Conservation (phyloP, 2,888 invertebrate species). For the Nineta flava region DNA sequence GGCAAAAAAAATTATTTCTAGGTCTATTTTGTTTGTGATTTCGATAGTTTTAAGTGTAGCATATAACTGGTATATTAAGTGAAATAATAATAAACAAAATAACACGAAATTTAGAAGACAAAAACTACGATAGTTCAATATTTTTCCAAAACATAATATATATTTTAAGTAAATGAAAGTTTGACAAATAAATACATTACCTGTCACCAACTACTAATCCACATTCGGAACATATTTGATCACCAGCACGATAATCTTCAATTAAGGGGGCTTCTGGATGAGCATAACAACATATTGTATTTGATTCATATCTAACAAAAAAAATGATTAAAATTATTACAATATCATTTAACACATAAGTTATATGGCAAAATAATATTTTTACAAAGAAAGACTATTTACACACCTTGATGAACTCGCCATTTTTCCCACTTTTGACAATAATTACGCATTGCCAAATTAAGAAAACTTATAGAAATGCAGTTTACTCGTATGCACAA, state of each 20-base stretch:
- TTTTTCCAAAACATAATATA: not conserved
- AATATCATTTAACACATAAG: not conserved
- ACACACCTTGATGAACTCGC: not conserved
- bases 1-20: too few species aligned
- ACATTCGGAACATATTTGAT: constrained; percentile 98
- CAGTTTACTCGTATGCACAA: too few species aligned
- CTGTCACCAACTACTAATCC: constrained; percentile 99
- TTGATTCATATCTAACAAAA: constrained; percentile 46
- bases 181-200: constrained; percentile 29
- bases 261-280: constrained; percentile 94
- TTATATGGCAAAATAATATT: not conserved
- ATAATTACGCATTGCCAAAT: not conserved
- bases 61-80: too few species aligned
- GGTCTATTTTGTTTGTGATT: too few species aligned
- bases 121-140: too few species aligned
- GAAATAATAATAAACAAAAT: too few species aligned
- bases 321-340: not conserved
- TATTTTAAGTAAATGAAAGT: not conserved
- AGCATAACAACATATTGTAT: constrained; percentile 75
- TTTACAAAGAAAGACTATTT: not conserved
- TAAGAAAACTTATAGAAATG: too few species aligned
- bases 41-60: too few species aligned
- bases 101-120: too few species aligned
- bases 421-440: not conserved
- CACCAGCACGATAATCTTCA: constrained; percentile 97